Conservation (phyloP, 2,888 invertebrate species). For the Meteorus colon region DNA sequence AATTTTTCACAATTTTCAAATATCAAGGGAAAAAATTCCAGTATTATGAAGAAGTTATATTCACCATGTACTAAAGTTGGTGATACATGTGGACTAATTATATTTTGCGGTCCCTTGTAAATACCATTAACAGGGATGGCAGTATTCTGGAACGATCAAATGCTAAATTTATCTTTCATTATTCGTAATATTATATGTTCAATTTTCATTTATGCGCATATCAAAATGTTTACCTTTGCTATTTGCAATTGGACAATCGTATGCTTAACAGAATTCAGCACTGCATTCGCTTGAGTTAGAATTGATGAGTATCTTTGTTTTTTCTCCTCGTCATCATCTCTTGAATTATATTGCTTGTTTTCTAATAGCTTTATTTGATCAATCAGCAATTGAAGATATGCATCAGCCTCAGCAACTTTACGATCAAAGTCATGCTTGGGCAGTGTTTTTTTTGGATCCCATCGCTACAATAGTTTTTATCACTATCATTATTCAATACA, state of each 20-base stretch:
- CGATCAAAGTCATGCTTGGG: constrained; percentile 83
- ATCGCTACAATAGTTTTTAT: constrained; percentile 67
- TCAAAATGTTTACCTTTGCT: constrained; percentile 83
- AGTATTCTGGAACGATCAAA: constrained; percentile 80
- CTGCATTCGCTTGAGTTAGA: constrained; percentile 78
- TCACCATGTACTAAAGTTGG: constrained; percentile 67
- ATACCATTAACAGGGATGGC: constrained; percentile 93
- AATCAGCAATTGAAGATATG: constrained; percentile 95
- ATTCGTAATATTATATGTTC: no score
- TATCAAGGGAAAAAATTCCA: background rate
- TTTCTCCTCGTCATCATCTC: constrained; percentile 61
- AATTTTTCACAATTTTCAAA: constrained; percentile 8
- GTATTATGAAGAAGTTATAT: constrained; percentile 32
- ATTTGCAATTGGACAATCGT: constrained; percentile 98
- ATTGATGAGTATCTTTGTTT: constrained; percentile 62
- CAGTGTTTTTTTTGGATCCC: constrained; percentile 77
- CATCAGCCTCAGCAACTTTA: constrained; percentile 95
- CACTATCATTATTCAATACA: constrained; percentile 13
- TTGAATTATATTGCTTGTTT: constrained; percentile 58
- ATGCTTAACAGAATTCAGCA: constrained; percentile 98
- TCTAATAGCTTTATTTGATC: constrained; percentile 87
- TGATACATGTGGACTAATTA: constrained; percentile 55
- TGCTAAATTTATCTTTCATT: background rate
- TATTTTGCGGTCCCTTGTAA: constrained; percentile 80
- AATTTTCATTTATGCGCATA: background rate